Conservation (phyloP, 2,113 vertebrate species). For the Cebidichthys violaceus region DNA sequence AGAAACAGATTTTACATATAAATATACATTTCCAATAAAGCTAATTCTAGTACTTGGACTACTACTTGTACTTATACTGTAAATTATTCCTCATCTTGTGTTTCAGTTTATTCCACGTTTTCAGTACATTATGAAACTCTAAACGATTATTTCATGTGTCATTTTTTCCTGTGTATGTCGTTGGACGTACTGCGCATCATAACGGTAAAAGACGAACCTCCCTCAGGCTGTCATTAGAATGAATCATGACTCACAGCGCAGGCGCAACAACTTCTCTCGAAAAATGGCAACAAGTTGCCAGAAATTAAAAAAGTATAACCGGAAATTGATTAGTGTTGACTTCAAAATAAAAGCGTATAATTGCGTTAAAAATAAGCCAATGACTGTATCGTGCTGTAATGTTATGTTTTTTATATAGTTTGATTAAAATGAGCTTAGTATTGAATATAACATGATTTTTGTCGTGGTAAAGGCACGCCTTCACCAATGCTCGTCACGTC, state of each 20-base stretch:
- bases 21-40: no score
- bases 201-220: constrained; percentile 36
- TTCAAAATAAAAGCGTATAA: constrained; percentile 34
- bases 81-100: no score
- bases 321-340: background rate
- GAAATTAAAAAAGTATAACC: background rate
- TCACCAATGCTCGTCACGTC: accelerated
- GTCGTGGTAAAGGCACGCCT: accelerated
- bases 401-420: accelerated
- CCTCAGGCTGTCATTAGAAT: constrained; percentile 28
- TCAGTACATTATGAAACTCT: no score
- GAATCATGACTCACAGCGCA: constrained; percentile 62
- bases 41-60: no score
- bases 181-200: constrained; percentile 3
- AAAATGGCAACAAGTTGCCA: background rate
- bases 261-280: constrained; percentile 46
- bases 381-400: accelerated
- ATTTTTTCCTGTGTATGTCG: background rate
- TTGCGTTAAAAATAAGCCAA: accelerated
- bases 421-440: accelerated
- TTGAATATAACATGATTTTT: no score
- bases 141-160: background rate
- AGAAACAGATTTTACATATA: no score
- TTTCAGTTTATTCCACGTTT: no score
- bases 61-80: no score